Base-by-base conservation (phyloP, 2,888 invertebrate genomes). In the Taenaris catops region DNA sequence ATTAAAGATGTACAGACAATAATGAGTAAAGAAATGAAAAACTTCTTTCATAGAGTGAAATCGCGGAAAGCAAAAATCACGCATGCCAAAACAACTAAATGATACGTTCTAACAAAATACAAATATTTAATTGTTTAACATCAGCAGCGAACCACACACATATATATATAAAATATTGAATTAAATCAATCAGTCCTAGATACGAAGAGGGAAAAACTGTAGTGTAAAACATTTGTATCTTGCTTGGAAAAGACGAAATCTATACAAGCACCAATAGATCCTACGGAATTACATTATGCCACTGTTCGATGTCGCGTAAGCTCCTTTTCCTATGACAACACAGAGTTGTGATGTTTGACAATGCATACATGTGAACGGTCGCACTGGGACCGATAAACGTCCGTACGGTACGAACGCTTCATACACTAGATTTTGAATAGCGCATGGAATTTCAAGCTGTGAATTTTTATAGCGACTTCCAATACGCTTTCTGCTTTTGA, bases 351-450 rank as follows among this genome's bases (percentile, higher is more conserved):
- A 39, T 28, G 12, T 27, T 28, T 31, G 37, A 46, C 46, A 47
- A 47, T 51, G 42, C 36, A 21, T 40, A 47, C 49, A 44, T 49
- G 49, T 46, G 34, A 44, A 18, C 26, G 37, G 31, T 24, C 24
- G 37, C 34, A 38, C 20, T 27, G 39, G 35, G 26, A 25, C 39
- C 44, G 44, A 45, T 40, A 43, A 34, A 34, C 31, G 28, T 34
- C 25, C 18, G 26, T 29, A 28, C 8, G 21, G 25, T 18, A n/a
- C 14, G 18, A 12, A 34, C 12, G 25, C 8, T 38, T 18, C 21
- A 23, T 28, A 29, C 21, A 5, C 21, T 31, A 23, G 6, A 25
- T 9, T 32, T 31, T 25, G 24, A 18, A 37, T 33, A 29, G 29
- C 25, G 8, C 21, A 21, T 23, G 23, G 23, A 23, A 38, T 29